Conservation (phyloP, 2,113 vertebrate species). For the Bubo blakistoni region DNA sequence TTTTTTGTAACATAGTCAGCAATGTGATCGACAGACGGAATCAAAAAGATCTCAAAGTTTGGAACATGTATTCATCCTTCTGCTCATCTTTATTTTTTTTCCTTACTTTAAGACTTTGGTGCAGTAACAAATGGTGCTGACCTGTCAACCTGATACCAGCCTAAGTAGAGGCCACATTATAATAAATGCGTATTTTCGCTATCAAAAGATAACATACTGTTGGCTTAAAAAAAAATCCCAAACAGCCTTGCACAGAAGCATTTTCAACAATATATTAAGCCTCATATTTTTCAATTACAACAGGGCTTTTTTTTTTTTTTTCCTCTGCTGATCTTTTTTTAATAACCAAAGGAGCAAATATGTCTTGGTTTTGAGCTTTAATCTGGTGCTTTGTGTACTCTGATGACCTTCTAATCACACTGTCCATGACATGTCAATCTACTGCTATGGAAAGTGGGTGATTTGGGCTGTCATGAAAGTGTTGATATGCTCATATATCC, state of each 20-base stretch:
- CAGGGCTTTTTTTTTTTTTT: background rate
- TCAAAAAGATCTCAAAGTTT: background rate
- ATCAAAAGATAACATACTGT: constrained; percentile 19
- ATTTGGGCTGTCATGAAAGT: constrained; percentile 10
- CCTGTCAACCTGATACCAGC: background rate
- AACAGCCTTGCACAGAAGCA: background rate
- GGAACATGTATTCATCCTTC: background rate
- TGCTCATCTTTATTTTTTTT: background rate
- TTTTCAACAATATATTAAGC: constrained; percentile 38
- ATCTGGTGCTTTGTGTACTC: constrained; percentile 29
- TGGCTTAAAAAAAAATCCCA: background rate
- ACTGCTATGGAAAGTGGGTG: background rate
- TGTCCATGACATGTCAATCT: constrained; percentile 32
- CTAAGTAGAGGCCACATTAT: background rate
- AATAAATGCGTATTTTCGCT: constrained; percentile 3
- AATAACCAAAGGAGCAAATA: constrained; percentile 39
- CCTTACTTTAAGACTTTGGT: background rate
- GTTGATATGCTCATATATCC: constrained; percentile 14
- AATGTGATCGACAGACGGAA: background rate
- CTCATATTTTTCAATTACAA: constrained; percentile 42
- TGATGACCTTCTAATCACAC: constrained; percentile 23
- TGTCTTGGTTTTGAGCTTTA: constrained; percentile 47
- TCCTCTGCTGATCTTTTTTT: constrained; percentile 3
- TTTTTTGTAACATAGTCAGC: background rate
- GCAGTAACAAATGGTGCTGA: background rate